Evolutionary conservation across 2,888 invertebrate species (phyloP).

Genomic region (Rhopalosiphum nymphaeae): DNA sequence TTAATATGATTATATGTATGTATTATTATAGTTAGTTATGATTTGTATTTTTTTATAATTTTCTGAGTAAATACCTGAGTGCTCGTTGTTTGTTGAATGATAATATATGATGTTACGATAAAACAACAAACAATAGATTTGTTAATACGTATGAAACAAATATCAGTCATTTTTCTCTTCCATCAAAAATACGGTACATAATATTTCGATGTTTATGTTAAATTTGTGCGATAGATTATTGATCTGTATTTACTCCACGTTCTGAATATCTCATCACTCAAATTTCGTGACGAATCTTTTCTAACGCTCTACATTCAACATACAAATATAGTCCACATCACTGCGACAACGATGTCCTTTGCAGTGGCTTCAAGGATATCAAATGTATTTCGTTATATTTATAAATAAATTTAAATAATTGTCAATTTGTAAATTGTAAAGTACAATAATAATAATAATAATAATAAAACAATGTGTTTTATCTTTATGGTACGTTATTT

Average conservation of each 20-base stretch:
- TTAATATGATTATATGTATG: not conserved
- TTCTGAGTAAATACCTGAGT: not conserved
- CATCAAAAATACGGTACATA: not conserved
- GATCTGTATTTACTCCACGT: not conserved
- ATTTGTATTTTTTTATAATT: not conserved
- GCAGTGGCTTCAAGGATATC: not conserved
- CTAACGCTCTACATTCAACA: not conserved
- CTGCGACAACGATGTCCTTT: not conserved
- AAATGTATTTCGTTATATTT: not conserved
- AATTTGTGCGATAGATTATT: not conserved
- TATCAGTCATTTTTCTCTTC: not conserved
- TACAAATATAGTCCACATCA: not conserved
- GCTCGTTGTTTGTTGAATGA: too few species aligned
- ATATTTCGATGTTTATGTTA: not conserved
- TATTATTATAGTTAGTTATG: not conserved
- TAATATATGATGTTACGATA: not conserved
- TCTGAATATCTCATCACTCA: not conserved
- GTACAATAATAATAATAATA: not conserved
- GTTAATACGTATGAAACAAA: not conserved
- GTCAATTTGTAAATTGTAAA: not conserved
- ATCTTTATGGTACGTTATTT: not conserved
- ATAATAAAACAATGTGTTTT: not conserved
- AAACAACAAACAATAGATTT: not conserved
- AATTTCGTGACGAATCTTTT: not conserved
- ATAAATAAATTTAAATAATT: not conserved